A percentile compares a stretch with the other conserved stretches of the same genome.
These are phyloP conservation scores for Emydocephalus ijimae DNA, from an alignment of 2,113 vertebrate species.

Conservation along the genomic window DNA sequence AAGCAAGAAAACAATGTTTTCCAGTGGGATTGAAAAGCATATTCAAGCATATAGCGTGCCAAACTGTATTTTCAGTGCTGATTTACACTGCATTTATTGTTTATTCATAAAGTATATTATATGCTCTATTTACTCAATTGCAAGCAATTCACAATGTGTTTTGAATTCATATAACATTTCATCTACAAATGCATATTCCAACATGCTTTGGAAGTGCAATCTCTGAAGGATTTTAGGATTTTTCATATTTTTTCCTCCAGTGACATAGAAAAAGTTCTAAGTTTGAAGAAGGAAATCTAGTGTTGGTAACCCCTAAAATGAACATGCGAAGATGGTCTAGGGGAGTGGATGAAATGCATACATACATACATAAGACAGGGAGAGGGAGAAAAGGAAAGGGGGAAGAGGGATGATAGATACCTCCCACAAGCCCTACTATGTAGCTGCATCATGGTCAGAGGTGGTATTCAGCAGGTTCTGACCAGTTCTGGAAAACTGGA, in stretches of 20 bases:
- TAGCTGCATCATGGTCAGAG: too few relatives aligned
- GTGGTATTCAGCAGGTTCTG: too few relatives aligned
- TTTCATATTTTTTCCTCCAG: neutral
- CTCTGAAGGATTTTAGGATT: neutral
- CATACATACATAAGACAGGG: neutral
- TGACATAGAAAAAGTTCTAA: neutral
- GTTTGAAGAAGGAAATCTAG: neutral
- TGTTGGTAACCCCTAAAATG: neutral
- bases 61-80: neutral
- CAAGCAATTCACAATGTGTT: neutral
- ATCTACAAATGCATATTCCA: neutral
- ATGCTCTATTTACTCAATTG: neutral
- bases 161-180: neutral
- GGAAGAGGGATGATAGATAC: neutral
- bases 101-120: neutral
- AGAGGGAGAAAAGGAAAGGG: accelerated
- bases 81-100: neutral
- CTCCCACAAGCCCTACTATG: neutral
- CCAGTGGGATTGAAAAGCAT: neutral
- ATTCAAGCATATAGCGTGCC: neutral
- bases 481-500: too few relatives aligned
- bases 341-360: neutral
- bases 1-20: neutral
- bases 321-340: neutral
- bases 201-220: neutral